These are phyloP conservation scores for Brachionus paranguensis DNA, from an alignment of 1,140 invertebrate species.

Conservation along the genomic window DNA sequence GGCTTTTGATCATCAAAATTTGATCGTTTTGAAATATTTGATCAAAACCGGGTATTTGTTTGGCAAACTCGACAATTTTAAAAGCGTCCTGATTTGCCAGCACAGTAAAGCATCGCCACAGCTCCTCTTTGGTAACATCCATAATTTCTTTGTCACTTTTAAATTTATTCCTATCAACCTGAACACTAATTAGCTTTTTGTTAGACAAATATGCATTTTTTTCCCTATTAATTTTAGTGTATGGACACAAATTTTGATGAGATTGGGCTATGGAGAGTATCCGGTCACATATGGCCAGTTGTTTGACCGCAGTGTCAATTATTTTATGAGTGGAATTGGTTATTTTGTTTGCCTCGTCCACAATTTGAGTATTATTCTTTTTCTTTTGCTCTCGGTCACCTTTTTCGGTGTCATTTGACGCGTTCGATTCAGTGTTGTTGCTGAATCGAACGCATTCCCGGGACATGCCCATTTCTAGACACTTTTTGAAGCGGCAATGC, in stretches of 20 bases:
- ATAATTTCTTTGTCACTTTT: background rate
- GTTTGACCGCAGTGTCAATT: conserved; percentile 2
- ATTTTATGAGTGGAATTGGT: conserved; percentile 13
- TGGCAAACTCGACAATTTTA: conserved; percentile 30
- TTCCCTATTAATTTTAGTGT: conserved; percentile 7
- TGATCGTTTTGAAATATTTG: background rate
- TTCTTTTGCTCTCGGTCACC: background rate
- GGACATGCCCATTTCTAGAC: conserved; percentile 44
- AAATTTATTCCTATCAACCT: background rate
- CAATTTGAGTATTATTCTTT: background rate
- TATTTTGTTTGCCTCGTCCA: background rate
- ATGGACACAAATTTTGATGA: conserved; percentile 23
- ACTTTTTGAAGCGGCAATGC: conserved; percentile 56
- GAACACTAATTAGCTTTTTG: background rate
- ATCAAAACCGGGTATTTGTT: conserved; percentile 11
- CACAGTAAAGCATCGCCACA: conserved; percentile 15
- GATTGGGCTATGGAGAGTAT: background rate
- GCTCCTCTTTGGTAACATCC: background rate
- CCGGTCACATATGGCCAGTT: conserved; percentile 13
- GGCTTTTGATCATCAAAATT: background rate
- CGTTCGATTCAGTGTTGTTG: background rate
- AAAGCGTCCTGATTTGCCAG: background rate
- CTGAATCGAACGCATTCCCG: conserved; percentile 52
- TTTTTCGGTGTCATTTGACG: background rate
- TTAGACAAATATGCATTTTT: background rate